Conservation (phyloP, 2,888 invertebrate genomes). For the Ophonus ardosiacus region DNA sequence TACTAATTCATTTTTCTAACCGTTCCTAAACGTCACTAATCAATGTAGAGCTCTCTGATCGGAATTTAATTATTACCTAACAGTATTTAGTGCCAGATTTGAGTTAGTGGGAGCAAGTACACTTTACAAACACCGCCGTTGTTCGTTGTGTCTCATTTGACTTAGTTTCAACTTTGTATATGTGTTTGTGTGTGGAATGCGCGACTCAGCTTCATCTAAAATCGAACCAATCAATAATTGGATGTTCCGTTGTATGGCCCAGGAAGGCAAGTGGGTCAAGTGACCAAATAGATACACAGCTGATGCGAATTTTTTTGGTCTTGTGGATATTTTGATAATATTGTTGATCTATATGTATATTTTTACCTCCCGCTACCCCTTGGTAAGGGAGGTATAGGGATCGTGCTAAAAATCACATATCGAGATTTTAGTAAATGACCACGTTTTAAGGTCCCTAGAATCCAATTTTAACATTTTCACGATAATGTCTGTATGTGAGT, state of each 20-base stretch:
- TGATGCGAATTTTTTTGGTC: neutral
- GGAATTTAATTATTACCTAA: constrained; percentile 30
- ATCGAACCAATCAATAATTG: constrained; percentile 29
- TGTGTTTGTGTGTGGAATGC: neutral
- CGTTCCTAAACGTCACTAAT: neutral
- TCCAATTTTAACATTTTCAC: too few relatives aligned
- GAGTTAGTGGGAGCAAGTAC: neutral
- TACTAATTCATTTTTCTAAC: neutral
- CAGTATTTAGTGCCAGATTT: constrained; percentile 26
- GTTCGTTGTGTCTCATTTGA: too few relatives aligned
- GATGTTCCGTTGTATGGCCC: constrained; percentile 22
- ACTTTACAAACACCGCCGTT: neutral
- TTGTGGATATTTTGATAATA: neutral
- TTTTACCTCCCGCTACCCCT: too few relatives aligned
- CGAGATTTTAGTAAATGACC: too few relatives aligned
- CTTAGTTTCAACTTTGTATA: neutral
- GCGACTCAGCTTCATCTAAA: neutral
- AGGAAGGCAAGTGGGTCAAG: neutral
- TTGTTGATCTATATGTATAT: too few relatives aligned
- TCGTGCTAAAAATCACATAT: too few relatives aligned
- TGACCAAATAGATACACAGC: neutral
- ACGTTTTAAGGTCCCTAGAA: too few relatives aligned
- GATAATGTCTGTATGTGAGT: too few relatives aligned
- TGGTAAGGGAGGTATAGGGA: too few relatives aligned
- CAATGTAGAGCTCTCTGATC: neutral